These are phyloP conservation scores for Panulirus ornatus DNA, from an alignment of 1,140 invertebrate genomes.

Conservation along the genomic window DNA sequence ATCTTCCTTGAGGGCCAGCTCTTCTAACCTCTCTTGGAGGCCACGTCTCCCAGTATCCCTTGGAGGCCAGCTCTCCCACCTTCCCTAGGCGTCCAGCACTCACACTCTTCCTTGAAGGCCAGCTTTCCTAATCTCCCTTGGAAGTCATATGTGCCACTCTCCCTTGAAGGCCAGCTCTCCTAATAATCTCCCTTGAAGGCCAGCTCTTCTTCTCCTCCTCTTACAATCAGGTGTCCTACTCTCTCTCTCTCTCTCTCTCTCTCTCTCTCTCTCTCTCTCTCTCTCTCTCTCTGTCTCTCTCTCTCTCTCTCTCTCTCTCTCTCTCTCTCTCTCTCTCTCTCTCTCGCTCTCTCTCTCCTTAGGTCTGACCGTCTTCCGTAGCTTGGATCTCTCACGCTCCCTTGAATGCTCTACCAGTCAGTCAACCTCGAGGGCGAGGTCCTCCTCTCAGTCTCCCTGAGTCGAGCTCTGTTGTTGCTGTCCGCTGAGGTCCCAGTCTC, in stretches of 20 bases:
- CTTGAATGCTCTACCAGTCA: background rate
- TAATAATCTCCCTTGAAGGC: no score
- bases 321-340: slow-evolving; percentile 1
- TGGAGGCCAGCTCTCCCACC: background rate
- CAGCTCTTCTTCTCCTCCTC: no score
- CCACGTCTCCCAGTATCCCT: background rate
- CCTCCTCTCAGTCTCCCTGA: no score
- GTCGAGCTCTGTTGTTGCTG: no score
- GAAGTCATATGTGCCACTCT: background rate
- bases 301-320: background rate
- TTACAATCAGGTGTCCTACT: no score
- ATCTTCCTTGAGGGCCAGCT: background rate
- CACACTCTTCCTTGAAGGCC: background rate
- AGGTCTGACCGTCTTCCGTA: background rate
- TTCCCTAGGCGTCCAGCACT: background rate
- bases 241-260: slow-evolving; percentile 24
- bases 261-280: slow-evolving; percentile 21
- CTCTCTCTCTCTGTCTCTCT: background rate
- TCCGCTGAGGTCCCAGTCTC: no score
- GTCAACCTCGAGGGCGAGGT: no score
- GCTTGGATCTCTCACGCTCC: background rate
- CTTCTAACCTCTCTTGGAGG: background rate
- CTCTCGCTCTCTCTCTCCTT: no score
- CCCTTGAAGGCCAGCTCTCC: background rate
- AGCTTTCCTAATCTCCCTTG: background rate